Conservation (phyloP, 2,797 vertebrate species). For the Neosilurus hyrtlii region DNA sequence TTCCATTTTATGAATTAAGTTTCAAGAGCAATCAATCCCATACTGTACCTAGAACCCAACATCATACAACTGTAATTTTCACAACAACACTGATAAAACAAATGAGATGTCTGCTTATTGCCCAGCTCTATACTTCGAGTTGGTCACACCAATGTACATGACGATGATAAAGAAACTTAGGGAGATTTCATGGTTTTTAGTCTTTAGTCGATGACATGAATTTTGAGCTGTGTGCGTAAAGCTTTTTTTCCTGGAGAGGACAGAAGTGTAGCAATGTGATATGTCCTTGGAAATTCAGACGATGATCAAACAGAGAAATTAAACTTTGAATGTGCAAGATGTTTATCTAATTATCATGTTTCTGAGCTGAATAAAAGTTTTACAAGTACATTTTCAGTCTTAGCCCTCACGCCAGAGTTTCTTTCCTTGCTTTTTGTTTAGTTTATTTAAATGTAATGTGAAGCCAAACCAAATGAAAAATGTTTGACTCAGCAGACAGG, state of each 20-base stretch:
- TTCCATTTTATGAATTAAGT: neutral
- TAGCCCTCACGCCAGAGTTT: neutral
- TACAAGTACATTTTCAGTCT: neutral
- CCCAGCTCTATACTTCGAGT: neutral
- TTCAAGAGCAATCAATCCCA: neutral
- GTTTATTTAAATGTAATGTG: neutral
- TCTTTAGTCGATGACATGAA: neutral
- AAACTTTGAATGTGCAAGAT: neutral
- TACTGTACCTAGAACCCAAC: neutral
- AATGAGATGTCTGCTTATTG: neutral
- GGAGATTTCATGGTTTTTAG: neutral
- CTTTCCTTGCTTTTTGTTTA: neutral
- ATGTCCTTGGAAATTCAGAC: neutral
- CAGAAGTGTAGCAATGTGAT: neutral
- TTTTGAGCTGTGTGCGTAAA: neutral
- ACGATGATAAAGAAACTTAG: too few relatives aligned
- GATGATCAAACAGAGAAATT: neutral
- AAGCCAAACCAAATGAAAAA: neutral
- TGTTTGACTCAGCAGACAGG: too few relatives aligned
- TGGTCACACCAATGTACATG: neutral
- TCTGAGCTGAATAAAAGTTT: neutral
- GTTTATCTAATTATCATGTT: neutral
- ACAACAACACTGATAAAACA: neutral
- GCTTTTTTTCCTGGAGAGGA: neutral
- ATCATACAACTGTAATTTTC: neutral